These are phyloP conservation scores for Polyommatus icarus DNA, from an alignment of 2,888 invertebrate genomes.

Conservation along the genomic window DNA sequence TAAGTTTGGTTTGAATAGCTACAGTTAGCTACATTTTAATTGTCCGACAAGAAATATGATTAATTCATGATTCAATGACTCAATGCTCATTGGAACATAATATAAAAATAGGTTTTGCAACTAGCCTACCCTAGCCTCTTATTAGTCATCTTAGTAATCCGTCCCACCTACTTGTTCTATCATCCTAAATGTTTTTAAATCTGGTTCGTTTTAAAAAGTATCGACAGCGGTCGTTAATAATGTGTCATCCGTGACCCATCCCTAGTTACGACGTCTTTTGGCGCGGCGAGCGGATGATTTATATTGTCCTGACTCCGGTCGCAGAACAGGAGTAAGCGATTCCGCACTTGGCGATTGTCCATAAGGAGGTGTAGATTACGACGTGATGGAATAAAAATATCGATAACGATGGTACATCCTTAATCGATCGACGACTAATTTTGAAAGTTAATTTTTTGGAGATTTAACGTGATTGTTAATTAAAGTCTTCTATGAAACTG, in stretches of 20 bases:
- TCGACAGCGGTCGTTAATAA: neutral
- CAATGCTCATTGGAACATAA: no score
- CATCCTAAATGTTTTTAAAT: neutral
- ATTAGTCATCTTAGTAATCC: no score
- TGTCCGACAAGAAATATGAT: neutral
- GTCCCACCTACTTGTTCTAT: neutral
- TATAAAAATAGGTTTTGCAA: no score
- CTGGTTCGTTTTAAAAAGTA: neutral
- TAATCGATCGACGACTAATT: neutral
- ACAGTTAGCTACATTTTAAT: neutral
- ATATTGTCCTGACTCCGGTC: constrained; percentile 36
- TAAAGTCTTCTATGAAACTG: neutral
- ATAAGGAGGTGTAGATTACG: constrained; percentile 37
- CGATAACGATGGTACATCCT: constrained; percentile 14
- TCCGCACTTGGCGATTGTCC: constrained; percentile 35
- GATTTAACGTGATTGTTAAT: neutral
- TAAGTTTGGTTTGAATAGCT: neutral
- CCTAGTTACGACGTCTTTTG: constrained; percentile 36
- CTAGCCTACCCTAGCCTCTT: no score
- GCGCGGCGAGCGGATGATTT: constrained; percentile 36
- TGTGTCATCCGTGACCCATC: constrained; percentile 1
- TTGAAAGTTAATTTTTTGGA: neutral
- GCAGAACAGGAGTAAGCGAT: constrained; percentile 32
- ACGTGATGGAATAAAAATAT: constrained; percentile 16
- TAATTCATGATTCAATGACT: no score